These are phyloP conservation scores for Himantopus leucocephalus DNA, from an alignment of 2,113 vertebrate genomes.

Conservation along the genomic window DNA sequence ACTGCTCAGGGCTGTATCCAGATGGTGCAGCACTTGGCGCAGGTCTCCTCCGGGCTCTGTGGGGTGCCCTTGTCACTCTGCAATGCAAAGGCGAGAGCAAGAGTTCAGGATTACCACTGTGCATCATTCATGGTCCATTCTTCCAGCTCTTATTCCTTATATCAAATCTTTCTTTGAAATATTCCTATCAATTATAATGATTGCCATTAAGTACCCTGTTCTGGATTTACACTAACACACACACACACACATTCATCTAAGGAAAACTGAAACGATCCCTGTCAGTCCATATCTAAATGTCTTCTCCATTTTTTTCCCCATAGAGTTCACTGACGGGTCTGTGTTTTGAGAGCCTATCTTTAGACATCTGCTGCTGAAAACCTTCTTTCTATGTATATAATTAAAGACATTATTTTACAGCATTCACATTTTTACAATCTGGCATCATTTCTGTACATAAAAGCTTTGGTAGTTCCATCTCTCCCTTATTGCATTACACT, in stretches of 20 bases:
- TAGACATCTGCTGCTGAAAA: conserved; percentile 43
- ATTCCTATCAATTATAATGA: background rate
- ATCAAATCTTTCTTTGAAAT: background rate
- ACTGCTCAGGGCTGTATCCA: background rate
- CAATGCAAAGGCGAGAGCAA: background rate
- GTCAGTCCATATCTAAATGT: background rate
- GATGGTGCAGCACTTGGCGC: background rate
- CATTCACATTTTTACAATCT: conserved; percentile 52
- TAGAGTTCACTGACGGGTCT: background rate
- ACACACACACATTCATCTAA: background rate
- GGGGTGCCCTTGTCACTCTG: background rate
- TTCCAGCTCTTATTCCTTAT: background rate
- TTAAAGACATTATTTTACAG: conserved; percentile 64
- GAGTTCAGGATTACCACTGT: background rate
- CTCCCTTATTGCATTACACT: conserved; percentile 28
- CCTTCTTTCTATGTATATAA: conserved; percentile 31
- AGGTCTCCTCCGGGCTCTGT: background rate
- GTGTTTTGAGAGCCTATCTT: background rate
- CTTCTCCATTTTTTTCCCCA: background rate
- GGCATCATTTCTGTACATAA: conserved; percentile 56
- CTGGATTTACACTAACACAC: background rate
- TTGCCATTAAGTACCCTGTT: background rate
- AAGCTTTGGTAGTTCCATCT: conserved; percentile 43
- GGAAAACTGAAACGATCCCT: background rate
- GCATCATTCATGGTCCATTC: background rate